Evolutionary conservation across 2,797 vertebrate species (phyloP).

Genomic region (Novumbra hubbsi): DNA sequence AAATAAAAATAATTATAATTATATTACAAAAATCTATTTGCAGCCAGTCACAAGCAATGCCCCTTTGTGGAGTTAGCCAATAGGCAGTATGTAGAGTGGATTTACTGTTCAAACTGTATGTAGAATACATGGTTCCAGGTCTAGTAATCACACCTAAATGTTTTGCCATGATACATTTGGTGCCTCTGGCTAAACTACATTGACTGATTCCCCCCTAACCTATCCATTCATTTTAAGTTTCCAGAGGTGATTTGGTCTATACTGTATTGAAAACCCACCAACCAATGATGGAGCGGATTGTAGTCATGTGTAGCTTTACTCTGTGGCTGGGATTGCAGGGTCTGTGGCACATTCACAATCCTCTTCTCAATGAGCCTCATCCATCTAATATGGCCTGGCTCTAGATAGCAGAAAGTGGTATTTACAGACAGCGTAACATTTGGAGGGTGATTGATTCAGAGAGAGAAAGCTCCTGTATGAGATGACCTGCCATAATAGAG

Average conservation of each 20-base stretch:
- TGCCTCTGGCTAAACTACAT: constrained; percentile 13
- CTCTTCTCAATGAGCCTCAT: constrained; percentile 20
- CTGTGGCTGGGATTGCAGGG: not conserved
- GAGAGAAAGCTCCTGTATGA: constrained; percentile 9
- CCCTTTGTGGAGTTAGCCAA: not conserved
- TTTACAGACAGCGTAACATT: constrained; percentile 6
- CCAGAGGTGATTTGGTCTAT: not conserved
- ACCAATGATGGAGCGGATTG: not conserved
- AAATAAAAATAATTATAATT: not conserved
- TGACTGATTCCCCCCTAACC: constrained; percentile 22
- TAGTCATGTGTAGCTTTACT: constrained; percentile 16
- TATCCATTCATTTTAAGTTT: constrained; percentile 19
- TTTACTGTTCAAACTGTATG: not conserved
- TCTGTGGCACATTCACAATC: constrained; percentile 7
- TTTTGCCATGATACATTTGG: constrained; percentile 17
- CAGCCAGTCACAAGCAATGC: not conserved
- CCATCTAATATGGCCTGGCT: constrained; percentile 14
- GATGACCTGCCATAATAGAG: constrained; percentile 8
- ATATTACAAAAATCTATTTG: not conserved
- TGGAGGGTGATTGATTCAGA: not conserved
- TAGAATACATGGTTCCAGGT: not conserved
- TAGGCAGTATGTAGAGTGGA: not conserved
- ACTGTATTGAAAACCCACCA: constrained; percentile 7
- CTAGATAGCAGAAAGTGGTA: not conserved
- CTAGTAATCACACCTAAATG: constrained; percentile 13